Percentiles rank a stretch among this genome's conserved stretches.
Conservation (phyloP, 2,113 vertebrate genomes). For the Haplochromis burtoni region DNA sequence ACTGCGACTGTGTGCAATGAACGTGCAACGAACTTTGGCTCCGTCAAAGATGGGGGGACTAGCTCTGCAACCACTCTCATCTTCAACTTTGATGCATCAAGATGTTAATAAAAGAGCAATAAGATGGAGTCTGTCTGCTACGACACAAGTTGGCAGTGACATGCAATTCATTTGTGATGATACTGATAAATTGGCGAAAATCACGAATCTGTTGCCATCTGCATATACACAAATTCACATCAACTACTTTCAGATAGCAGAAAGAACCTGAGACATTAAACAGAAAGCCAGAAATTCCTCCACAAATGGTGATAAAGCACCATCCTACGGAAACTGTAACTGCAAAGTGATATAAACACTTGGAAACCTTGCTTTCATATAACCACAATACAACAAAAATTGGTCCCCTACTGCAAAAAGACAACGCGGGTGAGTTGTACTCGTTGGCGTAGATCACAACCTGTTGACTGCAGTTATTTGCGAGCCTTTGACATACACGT, state of each 20-base stretch:
- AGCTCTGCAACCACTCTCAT: neutral
- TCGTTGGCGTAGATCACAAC: neutral
- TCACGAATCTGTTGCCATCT: neutral
- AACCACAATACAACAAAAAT: neutral
- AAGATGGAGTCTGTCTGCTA: neutral
- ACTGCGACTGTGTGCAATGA: neutral
- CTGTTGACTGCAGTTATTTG: neutral
- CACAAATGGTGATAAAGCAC: neutral
- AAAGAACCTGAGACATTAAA: neutral
- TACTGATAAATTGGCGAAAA: neutral
- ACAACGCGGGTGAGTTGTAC: neutral
- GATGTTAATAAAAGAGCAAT: neutral
- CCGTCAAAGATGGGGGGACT: neutral
- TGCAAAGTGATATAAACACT: neutral
- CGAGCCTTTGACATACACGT: neutral
- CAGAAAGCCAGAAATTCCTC: neutral
- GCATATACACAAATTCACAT: neutral
- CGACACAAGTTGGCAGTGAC: neutral
- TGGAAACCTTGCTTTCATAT: neutral
- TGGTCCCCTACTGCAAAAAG: neutral
- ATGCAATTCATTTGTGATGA: neutral
- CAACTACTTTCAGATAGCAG: neutral
- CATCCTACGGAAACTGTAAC: neutral
- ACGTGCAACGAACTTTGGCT: neutral
- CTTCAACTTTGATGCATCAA: neutral